Base-by-base conservation (phyloP, 2,888 invertebrate genomes). In the Nudaria mundana region DNA sequence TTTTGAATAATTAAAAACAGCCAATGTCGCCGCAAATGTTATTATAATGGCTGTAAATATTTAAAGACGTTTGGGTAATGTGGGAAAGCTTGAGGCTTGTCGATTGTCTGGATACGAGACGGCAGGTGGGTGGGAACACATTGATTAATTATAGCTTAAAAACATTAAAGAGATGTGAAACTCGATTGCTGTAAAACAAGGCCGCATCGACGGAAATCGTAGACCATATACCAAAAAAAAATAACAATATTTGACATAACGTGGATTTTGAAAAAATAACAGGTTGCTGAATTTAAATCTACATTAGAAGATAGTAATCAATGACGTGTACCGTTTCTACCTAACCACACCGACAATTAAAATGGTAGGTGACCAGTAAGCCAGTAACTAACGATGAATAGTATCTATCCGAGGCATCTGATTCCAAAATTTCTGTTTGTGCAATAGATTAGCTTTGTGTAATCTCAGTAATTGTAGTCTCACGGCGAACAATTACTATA, bases 401-500 rank as follows among this genome's bases (percentile, higher is more conserved):
- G 33, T 68, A 75, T 75, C 75, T 74, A 70, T 71, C 40, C 55
- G 53, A 74, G 62, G 49, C 66, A 70, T 70, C 70, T 40, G 51
- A 52, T 52, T 52, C 63, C 37, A 52, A 61, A 59, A 60, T 52
- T 63, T 34, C 63, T 69, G 71, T 71, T 71, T 68, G 68, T 63
- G 72, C 72, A 72, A 73, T 68, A 68, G 67, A 66, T 71, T 70
- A 66, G 64, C 59, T 63, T 54, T 48, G 55, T 63, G 66, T 66
- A 71, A 71, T 71, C 66, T 71, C 40, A 64, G 69, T 72, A 71
- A 74, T 72, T 69, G 66, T 63, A 64, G 64, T 74, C 75, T 75
- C 74, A 71, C 74, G 70, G 50, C 37, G 51, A 61, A 60, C 66
- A 72, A 75, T 75, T 75, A 75, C 53, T 44, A 47, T 72, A 74